Evolutionary conservation across 2,113 vertebrate species (phyloP), one percentile per base, ranked within the genome.

Genomic region (Tyto alba): DNA sequence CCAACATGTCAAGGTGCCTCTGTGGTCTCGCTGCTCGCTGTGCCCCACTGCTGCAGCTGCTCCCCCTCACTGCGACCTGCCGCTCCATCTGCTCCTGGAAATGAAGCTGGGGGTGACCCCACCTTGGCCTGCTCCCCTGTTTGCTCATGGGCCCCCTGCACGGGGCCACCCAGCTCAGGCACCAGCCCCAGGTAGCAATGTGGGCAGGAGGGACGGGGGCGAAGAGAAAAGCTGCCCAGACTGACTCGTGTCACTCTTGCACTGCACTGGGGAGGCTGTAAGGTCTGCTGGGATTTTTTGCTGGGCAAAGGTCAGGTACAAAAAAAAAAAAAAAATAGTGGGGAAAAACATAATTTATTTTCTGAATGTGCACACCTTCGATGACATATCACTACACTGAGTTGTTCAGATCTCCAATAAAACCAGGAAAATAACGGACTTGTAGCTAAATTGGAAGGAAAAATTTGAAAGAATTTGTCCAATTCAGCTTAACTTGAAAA

Each of bases 11-110:
- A 45, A 30, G 25, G 17, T 13, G 16, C 3, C 30, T 69, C 15
- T 0, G 0, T 4, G 5, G 13, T 22, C 34, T n/a, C 0, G 0
- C 32, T 66, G 17, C 21, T 13, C 2, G 1, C 7, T 71, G 27
- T 48, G n/a, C 22, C 19, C 32, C n/a, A n/a, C n/a, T 7, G 0
- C 17, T 50, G 15, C 32, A 6, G 2, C 34, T 57, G 9, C 19
- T 67, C 5, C 16, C 9, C 40, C 38, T 85, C 1, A 0, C 50
- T 81, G 26, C 0, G 4, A 34, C 19, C 60, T 71, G 34, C 18
- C 1, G 4, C 38, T 90, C 56, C 10, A 3, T 45, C 32, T 72
- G 29, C 43, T 84, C 20, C 36, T 68, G 36, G 43, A 68, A 41
- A 80, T 9, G 18, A 86, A 68, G 4, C 6, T 47, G 29, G 25